Base-by-base conservation (phyloP, 92 coral and sea anemone genomes). In the Paragorgia papillata region DNA sequence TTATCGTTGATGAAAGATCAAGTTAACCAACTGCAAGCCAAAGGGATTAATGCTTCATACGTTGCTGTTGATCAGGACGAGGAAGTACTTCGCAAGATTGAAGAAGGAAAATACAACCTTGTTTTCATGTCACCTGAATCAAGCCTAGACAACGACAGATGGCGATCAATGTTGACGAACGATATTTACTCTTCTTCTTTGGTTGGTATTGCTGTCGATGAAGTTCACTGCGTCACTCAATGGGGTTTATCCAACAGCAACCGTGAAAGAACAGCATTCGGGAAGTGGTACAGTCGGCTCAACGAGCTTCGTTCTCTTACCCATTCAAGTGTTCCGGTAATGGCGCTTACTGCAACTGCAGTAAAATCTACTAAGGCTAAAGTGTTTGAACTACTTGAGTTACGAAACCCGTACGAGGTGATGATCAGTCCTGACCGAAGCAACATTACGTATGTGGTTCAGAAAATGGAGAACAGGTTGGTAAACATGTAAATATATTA, bases 341-440 rank as follows among this genome's bases (percentile, higher is more conserved):
- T 88, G 76, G 84, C 83, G 1, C 81, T 88, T 24, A 80, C 92
- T 68, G 88, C 82, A 30, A 87, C 91, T 14, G 91, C 91, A 48
- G 77, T 82, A 37, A 37, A 37, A 37, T 5, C 43, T 37, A 37
- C 43, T 12, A 37, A 37, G 12, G 12, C 43, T 37, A 37, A 37
- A 37, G 12, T 4, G 5, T 37, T 37, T 37, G 43, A 31, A 31
- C 43, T 63, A 28, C 70, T 25, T 27, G 70, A 63, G 43, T 63
- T 63, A 31, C 26, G 3, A 13, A 22, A 63, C 7, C 70, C 70
- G 0, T 63, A 31, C 43, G 46, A 63, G 43, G 44, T 63, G 7
- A 46, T 63, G 70, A 22, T 46, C 43, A 63, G 44, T 22, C 70
- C 70, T 31, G 14, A 63, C 70, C 34, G 70, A 32, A 63, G 70